phyloP scores from a whole-genome alignment of 2,888 invertebrate genomes.

The Luperina testacea region DNA sequence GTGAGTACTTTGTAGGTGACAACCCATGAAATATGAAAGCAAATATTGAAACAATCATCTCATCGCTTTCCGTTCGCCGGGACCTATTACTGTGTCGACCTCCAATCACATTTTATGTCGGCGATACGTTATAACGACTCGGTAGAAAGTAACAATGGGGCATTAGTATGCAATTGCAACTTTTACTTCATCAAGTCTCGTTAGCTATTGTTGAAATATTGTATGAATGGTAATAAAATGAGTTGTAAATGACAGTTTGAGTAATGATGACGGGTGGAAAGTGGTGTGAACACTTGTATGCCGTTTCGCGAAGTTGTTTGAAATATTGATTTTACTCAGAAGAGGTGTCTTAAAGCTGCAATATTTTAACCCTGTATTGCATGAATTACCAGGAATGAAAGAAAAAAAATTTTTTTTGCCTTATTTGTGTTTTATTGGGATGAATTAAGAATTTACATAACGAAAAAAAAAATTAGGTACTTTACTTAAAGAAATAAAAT shows the following conservation, averaged over 20 bases:
- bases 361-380: too few relatives aligned
- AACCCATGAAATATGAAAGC: slow-evolving; percentile 66
- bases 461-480: too few relatives aligned
- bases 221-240: slow-evolving; percentile 71
- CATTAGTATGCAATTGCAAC: slow-evolving; percentile 82
- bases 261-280: slow-evolving; percentile 71
- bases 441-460: too few relatives aligned
- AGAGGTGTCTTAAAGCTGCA: slow-evolving; percentile 14
- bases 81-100: slow-evolving; percentile 69
- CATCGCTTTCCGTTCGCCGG: slow-evolving; percentile 64
- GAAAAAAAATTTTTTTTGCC: too few relatives aligned
- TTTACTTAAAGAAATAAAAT: too few relatives aligned
- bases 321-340: slow-evolving; percentile 42
- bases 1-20: slow-evolving; percentile 29
- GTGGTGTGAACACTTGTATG: slow-evolving; percentile 47
- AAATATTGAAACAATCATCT: slow-evolving; percentile 61
- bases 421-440: too few relatives aligned
- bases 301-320: slow-evolving; percentile 43
- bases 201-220: slow-evolving; percentile 75
- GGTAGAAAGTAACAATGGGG: slow-evolving; percentile 79
- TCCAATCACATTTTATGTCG: slow-evolving; percentile 73
- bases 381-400: too few relatives aligned
- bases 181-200: slow-evolving; percentile 80
- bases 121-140: slow-evolving; percentile 73
- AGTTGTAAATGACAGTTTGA: slow-evolving; percentile 73